Base-by-base conservation (phyloP, 2,888 invertebrate species). In the Ectobius pallidus region DNA sequence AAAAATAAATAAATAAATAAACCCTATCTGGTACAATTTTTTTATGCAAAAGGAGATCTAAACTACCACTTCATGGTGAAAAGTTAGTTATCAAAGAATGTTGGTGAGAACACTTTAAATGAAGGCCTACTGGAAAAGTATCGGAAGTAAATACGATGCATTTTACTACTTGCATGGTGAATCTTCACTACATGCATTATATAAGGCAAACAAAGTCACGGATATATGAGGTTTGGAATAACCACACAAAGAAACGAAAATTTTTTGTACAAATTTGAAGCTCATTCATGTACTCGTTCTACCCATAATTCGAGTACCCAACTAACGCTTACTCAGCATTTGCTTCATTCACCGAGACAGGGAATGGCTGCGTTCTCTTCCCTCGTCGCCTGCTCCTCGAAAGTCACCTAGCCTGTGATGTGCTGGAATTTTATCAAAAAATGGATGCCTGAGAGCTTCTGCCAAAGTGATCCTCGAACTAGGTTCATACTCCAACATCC, bases 401-500 rank as follows among this genome's bases (percentile, higher is more conserved):
- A 80, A 80, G 62, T 86, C 86, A 81, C 90, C 89, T 79, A 95
- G 86, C 80, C 92, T 87, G 81, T 93, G 93, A 79, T 92, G 90
- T 72, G 89, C 86, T 75, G 94, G 91, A 81, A 96, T 89, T 81
- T 92, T 91, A 80, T 90, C 91, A 86, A 99, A 99, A 87, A 97
- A 98, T 70, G 95, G 93, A 86, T 99, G 99, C 69, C 89, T 85
- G 79, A 99, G 85, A 18, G 97, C 95, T 79, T 98, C 96, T 73
- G 87, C 87, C 79, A 99, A 87, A 78, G 93, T 91, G 80, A 99
- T 91, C 76, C 99, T 89, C 81, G 94, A 92, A 75, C 91, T 87
- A 32, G 99, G 99, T 83, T 99, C 97, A 85, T 98, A 99, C 79
- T 97, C 97, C 82, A 99, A 86, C 99, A 99, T 99, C 83, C 92